A percentile compares a stretch with the other conserved stretches of the same genome.
Conservation (phyloP, 2,113 vertebrate genomes). For the Theristicus caerulescens region DNA sequence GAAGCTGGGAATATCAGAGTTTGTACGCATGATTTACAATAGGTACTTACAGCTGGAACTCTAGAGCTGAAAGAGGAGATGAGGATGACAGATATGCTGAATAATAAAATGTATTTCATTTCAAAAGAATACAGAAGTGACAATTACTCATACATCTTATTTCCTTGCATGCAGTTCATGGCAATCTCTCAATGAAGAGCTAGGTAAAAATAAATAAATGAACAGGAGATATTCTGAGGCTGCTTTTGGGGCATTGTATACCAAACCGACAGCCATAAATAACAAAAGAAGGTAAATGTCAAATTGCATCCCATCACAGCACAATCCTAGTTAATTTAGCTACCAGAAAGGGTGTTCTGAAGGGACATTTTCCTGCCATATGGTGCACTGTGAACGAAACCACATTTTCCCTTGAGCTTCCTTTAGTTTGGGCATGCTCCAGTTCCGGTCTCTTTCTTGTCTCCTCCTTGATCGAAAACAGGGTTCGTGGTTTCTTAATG, state of each 20-base stretch:
- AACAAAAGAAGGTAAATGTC: background rate
- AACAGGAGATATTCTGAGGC: background rate
- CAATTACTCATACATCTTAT: background rate
- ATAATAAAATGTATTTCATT: slow-evolving; percentile 2
- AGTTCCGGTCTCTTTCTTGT: background rate
- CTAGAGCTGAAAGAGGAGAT: background rate
- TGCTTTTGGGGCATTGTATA: background rate
- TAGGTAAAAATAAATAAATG: background rate
- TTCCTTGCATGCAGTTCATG: background rate
- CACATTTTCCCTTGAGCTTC: background rate
- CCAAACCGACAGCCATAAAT: background rate
- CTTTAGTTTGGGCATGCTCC: background rate
- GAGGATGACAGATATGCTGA: slow-evolving; percentile 6
- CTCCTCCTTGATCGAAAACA: background rate
- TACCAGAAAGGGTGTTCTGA: background rate
- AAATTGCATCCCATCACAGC: background rate
- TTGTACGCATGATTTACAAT: background rate
- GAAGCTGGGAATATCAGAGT: background rate
- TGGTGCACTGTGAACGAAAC: background rate
- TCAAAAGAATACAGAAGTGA: slow-evolving; percentile 9
- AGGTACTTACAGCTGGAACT: background rate
- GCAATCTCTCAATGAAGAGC: background rate
- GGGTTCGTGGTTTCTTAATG: background rate
- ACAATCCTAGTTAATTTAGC: background rate
- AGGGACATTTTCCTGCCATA: background rate